Base-by-base conservation (phyloP, 2,888 invertebrate genomes). In the Rhamphomyia laevipes region DNA sequence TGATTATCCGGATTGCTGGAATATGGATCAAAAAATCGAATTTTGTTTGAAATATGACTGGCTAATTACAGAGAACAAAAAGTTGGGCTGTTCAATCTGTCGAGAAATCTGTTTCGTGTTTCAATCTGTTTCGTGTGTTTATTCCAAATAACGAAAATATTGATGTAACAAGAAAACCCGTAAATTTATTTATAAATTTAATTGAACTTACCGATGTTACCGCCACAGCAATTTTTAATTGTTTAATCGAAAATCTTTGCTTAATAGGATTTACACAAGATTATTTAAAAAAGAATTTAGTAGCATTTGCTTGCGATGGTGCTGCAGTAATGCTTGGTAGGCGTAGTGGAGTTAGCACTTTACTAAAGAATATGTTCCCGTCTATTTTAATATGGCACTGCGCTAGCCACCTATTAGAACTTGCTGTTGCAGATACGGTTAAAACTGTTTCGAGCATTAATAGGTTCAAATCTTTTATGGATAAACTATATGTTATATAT, bases 31-130 rank as follows among this genome's bases (percentile, higher is more conserved):
- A 17, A 40, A 40, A 40, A 40, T 40, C 18, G 17, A 18, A 40
- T 17, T 40, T 17, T 18, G 17, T 40, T 40, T 18, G 40, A 17
- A 18, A 18, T 18, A 40, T 40, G 21, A 40, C 17, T 40, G 21
- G 40, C 40, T 40, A 40, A 40, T 40, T 18, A 40, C 40, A 40
- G 35, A 35, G 35, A 35, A 35, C 35, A 35, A 40, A 40, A 40
- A 40, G 40, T 40, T 40, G 40, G 40, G 40, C 40, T 40, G 40
- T 40, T 40, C 40, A 40, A 40, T 40, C 40, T 40, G 40, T 40
- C 40, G 40, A 40, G 40, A 40, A 40, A 17, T 40, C 40, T 40
- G 40, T 21, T 21, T 40, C 40, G 40, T 21, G 21, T n/a, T n/a
- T n/a, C 40, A 40, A 40, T 21, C 18, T 42, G 23, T 16, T 38